These are phyloP conservation scores for Channa maculata DNA, from an alignment of 2,113 vertebrate species.

Conservation along the genomic window DNA sequence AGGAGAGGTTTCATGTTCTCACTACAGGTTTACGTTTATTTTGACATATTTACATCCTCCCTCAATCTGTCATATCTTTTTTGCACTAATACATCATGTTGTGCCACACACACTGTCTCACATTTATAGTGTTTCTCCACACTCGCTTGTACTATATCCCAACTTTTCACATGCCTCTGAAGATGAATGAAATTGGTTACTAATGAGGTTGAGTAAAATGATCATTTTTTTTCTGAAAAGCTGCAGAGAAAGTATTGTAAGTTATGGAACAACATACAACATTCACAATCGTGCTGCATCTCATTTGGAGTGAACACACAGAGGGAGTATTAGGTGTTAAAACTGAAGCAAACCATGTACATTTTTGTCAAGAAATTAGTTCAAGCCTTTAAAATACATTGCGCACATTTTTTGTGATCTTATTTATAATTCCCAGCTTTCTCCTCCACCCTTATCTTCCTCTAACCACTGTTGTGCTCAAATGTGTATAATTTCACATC, in stretches of 20 bases:
- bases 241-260: conserved; percentile 10
- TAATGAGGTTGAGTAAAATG: conserved; percentile 37
- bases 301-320: conserved; percentile 13
- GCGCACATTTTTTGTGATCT: conserved; percentile 71
- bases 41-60: conserved; percentile 84
- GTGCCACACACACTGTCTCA: conserved; percentile 54
- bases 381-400: conserved; percentile 65
- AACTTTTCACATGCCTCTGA: conserved; percentile 43
- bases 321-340: conserved; percentile 30
- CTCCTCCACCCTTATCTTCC: conserved; percentile 69
- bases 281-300: conserved; percentile 30
- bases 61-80: conserved; percentile 82
- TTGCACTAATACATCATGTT: conserved; percentile 46
- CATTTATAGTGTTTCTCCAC: conserved; percentile 42
- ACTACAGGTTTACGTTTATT: conserved; percentile 83
- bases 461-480: conserved; percentile 76
- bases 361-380: conserved; percentile 75
- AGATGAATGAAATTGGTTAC: conserved; percentile 40
- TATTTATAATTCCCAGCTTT: conserved; percentile 71
- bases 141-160: conserved; percentile 16
- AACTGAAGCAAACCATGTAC: conserved; percentile 37
- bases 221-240: conserved; percentile 24
- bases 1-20: conserved; percentile 81
- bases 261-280: conserved; percentile 13
- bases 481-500: conserved; percentile 82